Evolutionary conservation across 1,140 invertebrate genomes (phyloP).

Genomic region (Eubasilissa regina): DNA sequence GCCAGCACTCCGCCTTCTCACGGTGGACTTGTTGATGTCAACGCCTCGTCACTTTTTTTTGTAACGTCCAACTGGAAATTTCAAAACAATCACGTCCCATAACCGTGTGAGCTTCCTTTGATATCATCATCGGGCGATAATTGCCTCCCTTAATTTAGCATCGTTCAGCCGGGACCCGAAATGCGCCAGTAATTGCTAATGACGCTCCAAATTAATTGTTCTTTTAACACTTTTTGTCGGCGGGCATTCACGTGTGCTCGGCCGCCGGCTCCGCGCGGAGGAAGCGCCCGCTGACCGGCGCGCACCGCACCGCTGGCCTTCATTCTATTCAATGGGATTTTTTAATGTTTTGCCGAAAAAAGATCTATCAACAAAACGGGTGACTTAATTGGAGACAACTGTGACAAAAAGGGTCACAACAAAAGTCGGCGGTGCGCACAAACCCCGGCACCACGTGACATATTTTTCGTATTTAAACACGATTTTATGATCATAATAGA

Average conservation of each 20-base stretch:
- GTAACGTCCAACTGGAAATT: conserved; percentile 5
- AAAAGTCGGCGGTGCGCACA: neutral
- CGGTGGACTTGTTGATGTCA: conserved; percentile 30
- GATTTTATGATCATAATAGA: conserved; percentile 13
- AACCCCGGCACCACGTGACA: neutral
- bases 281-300: conserved; percentile 53
- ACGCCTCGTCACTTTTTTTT: conserved; percentile 33
- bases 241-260: conserved; percentile 42
- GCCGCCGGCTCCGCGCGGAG: conserved; percentile 50
- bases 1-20: neutral
- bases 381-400: conserved; percentile 21
- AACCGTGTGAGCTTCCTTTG: conserved; percentile 44
- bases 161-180: conserved; percentile 50
- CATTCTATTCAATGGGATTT: conserved; percentile 29
- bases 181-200: conserved; percentile 58
- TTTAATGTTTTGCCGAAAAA: conserved; percentile 30
- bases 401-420: neutral
- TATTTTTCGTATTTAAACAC: conserved; percentile 19
- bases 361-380: conserved; percentile 35
- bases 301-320: conserved; percentile 3
- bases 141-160: conserved; percentile 54
- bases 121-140: conserved; percentile 51
- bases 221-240: conserved; percentile 59
- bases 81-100: conserved; percentile 20
- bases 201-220: conserved; percentile 56